Base-by-base conservation (phyloP, 1,140 invertebrate genomes). In the Physella acuta region DNA sequence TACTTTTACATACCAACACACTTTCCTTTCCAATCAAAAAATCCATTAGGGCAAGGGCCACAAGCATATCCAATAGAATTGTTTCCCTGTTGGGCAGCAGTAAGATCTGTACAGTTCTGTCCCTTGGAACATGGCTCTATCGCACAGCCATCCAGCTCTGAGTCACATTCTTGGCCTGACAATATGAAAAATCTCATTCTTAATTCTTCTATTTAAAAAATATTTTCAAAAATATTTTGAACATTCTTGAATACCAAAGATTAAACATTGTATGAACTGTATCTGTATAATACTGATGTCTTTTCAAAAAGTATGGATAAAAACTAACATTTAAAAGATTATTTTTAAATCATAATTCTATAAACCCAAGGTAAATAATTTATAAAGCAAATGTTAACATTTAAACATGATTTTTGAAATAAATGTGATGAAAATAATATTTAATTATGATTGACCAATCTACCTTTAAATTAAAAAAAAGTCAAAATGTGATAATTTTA, bases 21-120 rank as follows among this genome's bases (percentile, higher is more conserved):
- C n/a, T 56, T 56, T 3, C 53, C 53, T 11, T 56, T 11, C 1
- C 5, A 56, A 31, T 65, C 53, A n/a, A 20, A 17, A 51, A 31
- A 71, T 0, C 70, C 70, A 2, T 30, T 1, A 20, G 64, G 70
- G 31, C 70, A 71, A 31, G 55, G 28, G 8, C 52, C 53, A 60
- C 70, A 71, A 17, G 52, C 55, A 39, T 71, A 62, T 11, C 44
- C 64, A n/a, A 49, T 55, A 26, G 11, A 17, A 8, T 20, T 37
- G 28, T 30, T 37, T 0, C 28, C 49, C 17, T 71, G 56, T n/a
- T 71, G 11, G 1, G 0, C 33, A 20, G 64, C 30, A 2, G 58
- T 8, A 1, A 67, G 16, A 36, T 71, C 70, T 20, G 70, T 71
- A 39, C 70, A 71, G 59, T 67, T 68, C 58, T 67, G 64, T 28